These are phyloP conservation scores for Mechanitis mazaeus DNA, from an alignment of 2,888 invertebrate species.

Conservation along the genomic window DNA sequence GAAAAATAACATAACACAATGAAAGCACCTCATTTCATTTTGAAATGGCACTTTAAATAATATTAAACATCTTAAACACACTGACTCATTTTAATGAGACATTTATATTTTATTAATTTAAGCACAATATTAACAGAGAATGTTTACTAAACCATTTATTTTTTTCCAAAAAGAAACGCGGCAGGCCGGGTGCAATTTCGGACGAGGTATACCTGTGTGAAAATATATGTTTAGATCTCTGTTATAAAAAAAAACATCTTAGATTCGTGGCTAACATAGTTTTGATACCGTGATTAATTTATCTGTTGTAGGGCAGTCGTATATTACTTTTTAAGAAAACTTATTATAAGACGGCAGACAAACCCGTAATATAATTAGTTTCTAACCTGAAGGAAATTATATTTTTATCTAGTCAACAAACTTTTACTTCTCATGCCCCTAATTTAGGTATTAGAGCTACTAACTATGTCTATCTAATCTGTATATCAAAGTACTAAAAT, in stretches of 20 bases:
- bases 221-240: constrained; percentile 68
- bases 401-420: constrained; percentile 8
- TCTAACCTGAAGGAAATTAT: constrained; percentile 16
- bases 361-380: constrained; percentile 32
- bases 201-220: constrained; percentile 80
- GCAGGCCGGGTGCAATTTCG: constrained; percentile 88
- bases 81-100: constrained; percentile 19
- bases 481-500: constrained; percentile 32
- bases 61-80: constrained; percentile 17
- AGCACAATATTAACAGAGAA: constrained; percentile 67
- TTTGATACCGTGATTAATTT: constrained; percentile 63
- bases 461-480: constrained; percentile 60
- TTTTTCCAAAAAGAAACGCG: constrained; percentile 80
- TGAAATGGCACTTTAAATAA: constrained; percentile 8
- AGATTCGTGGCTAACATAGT: constrained; percentile 74
- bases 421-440: constrained; percentile 7
- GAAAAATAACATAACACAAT: constrained; percentile 5
- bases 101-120: constrained; percentile 39
- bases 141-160: constrained; percentile 69
- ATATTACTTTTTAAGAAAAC: constrained; percentile 21
- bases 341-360: constrained; percentile 27
- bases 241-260: constrained; percentile 54
- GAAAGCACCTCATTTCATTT: constrained; percentile 1
- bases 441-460: constrained; percentile 33
- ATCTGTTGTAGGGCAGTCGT: constrained; percentile 26